Percentiles rank a stretch among this genome's conserved stretches.
phyloP scores from a whole-genome alignment of 2,113 vertebrate species.

The Ginglymostoma cirratum region DNA sequence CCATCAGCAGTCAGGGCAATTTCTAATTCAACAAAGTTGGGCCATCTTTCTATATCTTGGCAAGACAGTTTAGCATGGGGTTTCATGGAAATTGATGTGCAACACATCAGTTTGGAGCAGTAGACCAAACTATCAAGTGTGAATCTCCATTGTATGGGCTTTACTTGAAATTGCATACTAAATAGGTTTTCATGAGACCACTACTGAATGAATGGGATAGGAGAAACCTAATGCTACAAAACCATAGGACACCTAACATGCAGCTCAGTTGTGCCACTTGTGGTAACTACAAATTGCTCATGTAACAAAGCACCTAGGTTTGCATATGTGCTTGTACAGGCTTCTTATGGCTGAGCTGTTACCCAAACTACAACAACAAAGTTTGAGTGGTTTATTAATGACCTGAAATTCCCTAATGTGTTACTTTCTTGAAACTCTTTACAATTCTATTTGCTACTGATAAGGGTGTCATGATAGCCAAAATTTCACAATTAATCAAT shows the following conservation, averaged over 20 bases:
- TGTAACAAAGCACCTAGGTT: background rate
- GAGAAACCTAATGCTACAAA: slow-evolving; percentile 4
- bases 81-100: background rate
- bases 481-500: background rate
- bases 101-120: background rate
- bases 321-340: background rate
- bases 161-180: background rate
- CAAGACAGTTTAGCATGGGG: background rate
- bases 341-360: background rate
- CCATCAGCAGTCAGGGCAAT: background rate
- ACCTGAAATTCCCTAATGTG: background rate
- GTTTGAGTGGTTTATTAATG: slow-evolving; percentile 14
- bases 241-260: background rate
- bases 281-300: background rate
- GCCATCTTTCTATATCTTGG: slow-evolving; percentile 12
- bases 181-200: background rate
- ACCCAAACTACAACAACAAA: background rate
- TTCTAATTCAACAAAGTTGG: slow-evolving; percentile 10
- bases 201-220: background rate
- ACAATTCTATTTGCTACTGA: background rate
- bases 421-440: background rate
- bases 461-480: background rate
- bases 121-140: background rate
- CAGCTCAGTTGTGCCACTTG: background rate
- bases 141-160: background rate